These are phyloP conservation scores for Coptodon rendalli DNA, from an alignment of 2,113 vertebrate species.

Conservation along the genomic window DNA sequence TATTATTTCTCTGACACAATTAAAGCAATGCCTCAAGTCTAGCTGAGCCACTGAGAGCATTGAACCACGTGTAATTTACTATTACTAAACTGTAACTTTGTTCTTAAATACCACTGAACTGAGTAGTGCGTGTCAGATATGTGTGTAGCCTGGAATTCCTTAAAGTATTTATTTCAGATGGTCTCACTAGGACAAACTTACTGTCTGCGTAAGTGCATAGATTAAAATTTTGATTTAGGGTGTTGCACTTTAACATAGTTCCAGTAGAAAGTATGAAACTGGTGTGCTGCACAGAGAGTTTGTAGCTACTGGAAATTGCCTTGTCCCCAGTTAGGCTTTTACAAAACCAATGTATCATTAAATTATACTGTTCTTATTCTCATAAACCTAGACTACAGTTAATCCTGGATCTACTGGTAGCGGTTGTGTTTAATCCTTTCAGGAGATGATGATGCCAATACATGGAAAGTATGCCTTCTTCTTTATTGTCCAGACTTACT, in stretches of 20 bases:
- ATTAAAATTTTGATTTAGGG: accelerated
- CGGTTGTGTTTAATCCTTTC: background rate
- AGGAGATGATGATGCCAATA: background rate
- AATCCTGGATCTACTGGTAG: background rate
- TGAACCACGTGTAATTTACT: background rate
- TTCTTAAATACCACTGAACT: background rate
- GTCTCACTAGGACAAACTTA: background rate
- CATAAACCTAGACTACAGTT: background rate
- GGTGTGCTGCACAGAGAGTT: background rate
- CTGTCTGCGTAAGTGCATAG: background rate
- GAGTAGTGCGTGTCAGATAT: background rate
- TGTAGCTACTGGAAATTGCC: background rate
- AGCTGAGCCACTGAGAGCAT: background rate
- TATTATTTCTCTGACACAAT: background rate
- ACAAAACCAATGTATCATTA: background rate
- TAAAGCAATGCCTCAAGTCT: background rate
- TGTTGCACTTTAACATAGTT: background rate
- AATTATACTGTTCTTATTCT: background rate
- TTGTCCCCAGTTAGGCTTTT: background rate
- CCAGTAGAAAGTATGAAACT: background rate
- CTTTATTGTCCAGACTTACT: background rate
- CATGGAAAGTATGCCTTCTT: background rate
- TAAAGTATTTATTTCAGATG: background rate
- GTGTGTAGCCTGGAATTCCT: background rate
- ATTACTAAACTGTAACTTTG: background rate